Evolutionary conservation across 2,797 vertebrate species (phyloP).

Genomic region (Muscicapa striata): DNA sequence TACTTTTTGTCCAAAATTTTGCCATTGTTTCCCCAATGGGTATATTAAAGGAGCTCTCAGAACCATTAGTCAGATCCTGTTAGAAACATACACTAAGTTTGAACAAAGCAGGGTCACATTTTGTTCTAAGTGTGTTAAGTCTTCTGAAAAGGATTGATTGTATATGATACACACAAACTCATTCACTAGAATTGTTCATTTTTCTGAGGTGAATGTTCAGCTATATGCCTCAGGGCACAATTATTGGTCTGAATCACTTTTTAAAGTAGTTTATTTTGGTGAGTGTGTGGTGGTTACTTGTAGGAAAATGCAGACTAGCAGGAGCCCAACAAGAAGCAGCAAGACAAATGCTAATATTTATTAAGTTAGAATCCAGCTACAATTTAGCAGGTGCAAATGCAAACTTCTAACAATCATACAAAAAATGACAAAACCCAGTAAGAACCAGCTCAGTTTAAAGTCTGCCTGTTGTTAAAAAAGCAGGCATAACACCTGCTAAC

Average conservation of each 20-base stretch:
- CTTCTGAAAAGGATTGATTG: conserved; percentile 8
- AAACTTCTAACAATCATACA: conserved; percentile 53
- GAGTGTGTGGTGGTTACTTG: conserved; percentile 55
- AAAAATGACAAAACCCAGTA: conserved; percentile 42
- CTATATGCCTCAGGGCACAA: conserved; percentile 46
- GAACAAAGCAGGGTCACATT: not conserved
- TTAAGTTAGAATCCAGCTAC: conserved; percentile 66
- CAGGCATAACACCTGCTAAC: conserved; percentile 18
- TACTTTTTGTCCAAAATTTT: not conserved
- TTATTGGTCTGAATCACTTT: conserved; percentile 64
- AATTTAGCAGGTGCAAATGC: conserved; percentile 60
- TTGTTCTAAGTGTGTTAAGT: not conserved
- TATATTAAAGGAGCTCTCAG: not conserved
- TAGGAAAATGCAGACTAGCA: not conserved
- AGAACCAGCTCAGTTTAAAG: conserved; percentile 38
- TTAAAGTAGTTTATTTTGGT: conserved; percentile 52
- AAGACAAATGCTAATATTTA: conserved; percentile 63
- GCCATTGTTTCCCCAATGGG: not conserved
- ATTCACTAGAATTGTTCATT: conserved; percentile 4
- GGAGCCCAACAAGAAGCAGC: not conserved
- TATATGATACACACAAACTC: not conserved
- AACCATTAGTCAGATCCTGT: not conserved
- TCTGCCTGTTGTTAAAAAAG: conserved; percentile 13
- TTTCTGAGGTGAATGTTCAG: conserved; percentile 59
- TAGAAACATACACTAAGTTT: not conserved